phyloP scores from a whole-genome alignment of 2,113 vertebrate species.

The Gymnocephalus cernua region DNA sequence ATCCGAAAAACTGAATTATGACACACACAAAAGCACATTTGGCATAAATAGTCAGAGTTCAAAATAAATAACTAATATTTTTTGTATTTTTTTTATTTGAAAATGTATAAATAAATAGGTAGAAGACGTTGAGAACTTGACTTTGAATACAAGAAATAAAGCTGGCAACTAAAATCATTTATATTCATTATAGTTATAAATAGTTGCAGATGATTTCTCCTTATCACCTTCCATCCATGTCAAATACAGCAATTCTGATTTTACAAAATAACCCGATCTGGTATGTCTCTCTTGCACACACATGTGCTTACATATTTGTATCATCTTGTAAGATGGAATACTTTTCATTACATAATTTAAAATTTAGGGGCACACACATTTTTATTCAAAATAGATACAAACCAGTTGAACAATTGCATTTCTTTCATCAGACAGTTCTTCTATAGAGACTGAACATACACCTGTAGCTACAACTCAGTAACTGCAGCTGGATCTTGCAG shows the following conservation, averaged over 20 bases:
- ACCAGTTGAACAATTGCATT: background rate
- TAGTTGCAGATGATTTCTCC: background rate
- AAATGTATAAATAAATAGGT: background rate
- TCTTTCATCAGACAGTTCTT: constrained; percentile 6
- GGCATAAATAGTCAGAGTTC: background rate
- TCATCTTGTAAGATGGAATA: background rate
- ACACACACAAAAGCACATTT: background rate
- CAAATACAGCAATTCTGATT: background rate
- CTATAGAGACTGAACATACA: constrained; percentile 4
- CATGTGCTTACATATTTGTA: background rate
- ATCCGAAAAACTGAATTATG: background rate
- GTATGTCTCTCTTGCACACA: background rate
- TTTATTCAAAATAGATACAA: constrained; percentile 18
- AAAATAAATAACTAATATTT: background rate
- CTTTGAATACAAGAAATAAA: constrained; percentile 8
- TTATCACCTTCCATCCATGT: constrained; percentile 18
- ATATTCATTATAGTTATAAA: constrained; percentile 4
- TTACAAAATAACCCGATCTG: background rate
- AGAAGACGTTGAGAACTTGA: background rate
- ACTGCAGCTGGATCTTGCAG: background rate
- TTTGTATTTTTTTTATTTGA: background rate
- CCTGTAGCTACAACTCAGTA: background rate
- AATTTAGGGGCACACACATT: background rate
- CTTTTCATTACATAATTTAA: constrained; percentile 3
- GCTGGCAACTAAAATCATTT: background rate